A percentile compares a stretch with the other conserved stretches of the same genome.
Evolutionary conservation across 2,113 vertebrate species (phyloP).

Genomic region (Odontophorus gujanensis): DNA sequence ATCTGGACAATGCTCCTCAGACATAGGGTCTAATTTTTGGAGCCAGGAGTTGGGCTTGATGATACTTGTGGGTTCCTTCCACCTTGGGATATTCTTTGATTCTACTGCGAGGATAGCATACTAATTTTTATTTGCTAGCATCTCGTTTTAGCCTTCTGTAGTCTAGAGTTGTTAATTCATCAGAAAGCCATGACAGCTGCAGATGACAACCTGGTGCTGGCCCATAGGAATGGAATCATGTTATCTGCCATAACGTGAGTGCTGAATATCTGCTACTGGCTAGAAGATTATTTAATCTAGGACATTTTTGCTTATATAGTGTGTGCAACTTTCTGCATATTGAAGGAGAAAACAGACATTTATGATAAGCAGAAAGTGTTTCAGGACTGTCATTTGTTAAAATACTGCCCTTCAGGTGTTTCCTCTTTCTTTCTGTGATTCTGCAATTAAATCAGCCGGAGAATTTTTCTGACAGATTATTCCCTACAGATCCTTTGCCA

Average conservation of each 20-base stretch:
- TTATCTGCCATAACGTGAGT: not conserved
- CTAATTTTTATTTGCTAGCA: accelerated
- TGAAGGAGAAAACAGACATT: not conserved
- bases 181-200: not conserved
- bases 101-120: not conserved
- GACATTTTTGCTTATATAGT: not conserved
- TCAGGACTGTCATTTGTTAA: not conserved
- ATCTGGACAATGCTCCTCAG: no score
- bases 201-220: not conserved
- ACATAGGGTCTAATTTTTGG: no score
- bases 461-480: not conserved
- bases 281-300: not conserved
- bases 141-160: not conserved
- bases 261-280: not conserved
- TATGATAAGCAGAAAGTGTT: not conserved
- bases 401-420: not conserved
- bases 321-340: not conserved
- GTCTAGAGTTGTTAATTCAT: not conserved
- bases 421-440: not conserved
- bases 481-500: not conserved
- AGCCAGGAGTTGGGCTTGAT: no score
- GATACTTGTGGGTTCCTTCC: no score
- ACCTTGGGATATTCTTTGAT: no score
- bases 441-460: not conserved
- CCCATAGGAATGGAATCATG: not conserved